Evolutionary conservation across 2,888 invertebrate species (phyloP).

Genomic region (Archips xylosteana): DNA sequence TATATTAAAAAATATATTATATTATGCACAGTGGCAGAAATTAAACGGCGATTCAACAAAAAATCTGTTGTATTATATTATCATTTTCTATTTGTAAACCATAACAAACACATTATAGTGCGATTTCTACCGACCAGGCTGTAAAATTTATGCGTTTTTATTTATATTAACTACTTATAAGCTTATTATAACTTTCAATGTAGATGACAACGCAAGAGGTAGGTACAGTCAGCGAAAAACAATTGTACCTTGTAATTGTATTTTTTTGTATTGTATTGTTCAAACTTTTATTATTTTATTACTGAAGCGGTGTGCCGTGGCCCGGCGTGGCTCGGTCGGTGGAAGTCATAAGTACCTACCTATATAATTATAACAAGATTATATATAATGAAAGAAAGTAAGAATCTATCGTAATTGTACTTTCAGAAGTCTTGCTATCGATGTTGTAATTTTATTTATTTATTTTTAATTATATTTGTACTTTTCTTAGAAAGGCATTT

Average conservation of each 20-base stretch:
- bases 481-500: conserved; percentile 20
- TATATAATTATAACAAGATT: too few relatives aligned
- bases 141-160: too few relatives aligned
- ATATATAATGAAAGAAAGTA: background rate
- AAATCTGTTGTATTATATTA: background rate
- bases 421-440: conserved; percentile 17
- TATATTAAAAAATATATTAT: too few relatives aligned
- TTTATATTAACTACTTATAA: too few relatives aligned
- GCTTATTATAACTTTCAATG: too few relatives aligned
- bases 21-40: background rate
- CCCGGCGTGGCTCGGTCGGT: too few relatives aligned
- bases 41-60: background rate
- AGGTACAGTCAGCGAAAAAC: background rate
- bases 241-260: background rate
- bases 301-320: too few relatives aligned
- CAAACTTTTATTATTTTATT: too few relatives aligned
- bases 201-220: too few relatives aligned
- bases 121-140: too few relatives aligned
- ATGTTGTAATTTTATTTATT: conserved; percentile 21
- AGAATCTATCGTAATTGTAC: background rate
- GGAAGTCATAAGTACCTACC: too few relatives aligned
- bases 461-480: conserved; percentile 30
- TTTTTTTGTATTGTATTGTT: too few relatives aligned
- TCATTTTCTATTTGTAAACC: background rate
- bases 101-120: background rate